These are phyloP conservation scores for Pandemis corylana DNA, from an alignment of 2,888 invertebrate species.

Conservation along the genomic window DNA sequence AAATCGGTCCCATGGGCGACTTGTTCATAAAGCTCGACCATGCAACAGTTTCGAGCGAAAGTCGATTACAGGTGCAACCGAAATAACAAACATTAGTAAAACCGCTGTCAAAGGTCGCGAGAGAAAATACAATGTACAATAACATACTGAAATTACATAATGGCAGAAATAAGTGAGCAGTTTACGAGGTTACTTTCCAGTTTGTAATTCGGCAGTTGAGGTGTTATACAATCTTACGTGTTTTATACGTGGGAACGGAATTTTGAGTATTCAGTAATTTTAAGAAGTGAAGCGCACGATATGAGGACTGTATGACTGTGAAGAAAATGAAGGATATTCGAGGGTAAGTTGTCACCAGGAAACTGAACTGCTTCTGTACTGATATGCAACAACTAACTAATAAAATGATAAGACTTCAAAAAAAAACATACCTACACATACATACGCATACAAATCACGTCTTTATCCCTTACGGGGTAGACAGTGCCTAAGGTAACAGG, in stretches of 20 bases:
- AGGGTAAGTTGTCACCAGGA: no score
- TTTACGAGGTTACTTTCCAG: slow-evolving; percentile 17
- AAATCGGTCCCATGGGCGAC: no score
- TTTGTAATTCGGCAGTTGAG: slow-evolving; percentile 5
- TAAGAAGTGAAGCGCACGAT: no score
- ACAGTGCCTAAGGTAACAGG: no score
- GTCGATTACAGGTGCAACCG: slow-evolving; percentile 17
- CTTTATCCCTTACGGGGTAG: no score
- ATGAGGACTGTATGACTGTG: no score
- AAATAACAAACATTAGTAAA: slow-evolving; percentile 30
- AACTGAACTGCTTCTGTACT: no score
- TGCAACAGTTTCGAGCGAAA: slow-evolving; percentile 27
- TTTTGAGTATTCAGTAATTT: neutral
- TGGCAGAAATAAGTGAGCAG: slow-evolving; percentile 24
- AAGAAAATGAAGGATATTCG: no score
- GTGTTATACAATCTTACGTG: slow-evolving; percentile 4
- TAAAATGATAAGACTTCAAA: no score
- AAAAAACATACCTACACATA: no score
- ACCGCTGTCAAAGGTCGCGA: slow-evolving; percentile 35
- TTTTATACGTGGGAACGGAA: slow-evolving; percentile 6
- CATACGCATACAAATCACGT: no score
- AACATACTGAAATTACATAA: slow-evolving; percentile 31
- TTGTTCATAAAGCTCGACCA: neutral
- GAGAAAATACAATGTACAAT: slow-evolving; percentile 16
- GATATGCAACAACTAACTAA: no score